Evolutionary conservation across 2,113 vertebrate genomes (phyloP), one percentile per base, ranked within the genome.

Genomic region (Argyrosomus japonicus): DNA sequence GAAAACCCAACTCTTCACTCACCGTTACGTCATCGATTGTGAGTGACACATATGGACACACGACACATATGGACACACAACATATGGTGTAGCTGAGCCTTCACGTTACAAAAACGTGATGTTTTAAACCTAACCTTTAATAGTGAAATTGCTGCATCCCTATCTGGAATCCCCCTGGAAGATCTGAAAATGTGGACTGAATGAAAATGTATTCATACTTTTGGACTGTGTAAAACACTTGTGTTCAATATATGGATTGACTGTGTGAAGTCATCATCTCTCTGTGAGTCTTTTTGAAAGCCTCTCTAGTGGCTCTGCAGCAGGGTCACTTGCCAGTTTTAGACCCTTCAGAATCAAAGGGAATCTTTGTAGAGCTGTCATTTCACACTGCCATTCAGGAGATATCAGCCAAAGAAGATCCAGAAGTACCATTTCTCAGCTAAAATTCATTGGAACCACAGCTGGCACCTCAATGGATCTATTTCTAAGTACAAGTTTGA

Each of bases 241-340:
- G 6, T 53, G 25, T 47, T 64, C 6, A 64, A 36, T 23, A 54
- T 10, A 53, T 36, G 7, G 23, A 61, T n/a, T 53, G 12, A 43
- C 19, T 57, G 18, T 6, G 54, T 70, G 18, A 43, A 17, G 45
- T 70, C 19, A 29, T 68, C 9, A 45, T 64, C 6, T 40, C 43
- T n/a, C 36, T 18, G 68, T 50, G 40, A 73, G 68, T 21, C 54
- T 5, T 43, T 75, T 65, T 61, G 45, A 69, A 53, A 63, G 27
- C 36, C 60, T 48, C 36, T 57, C 14, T 45, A 9, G 19, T 57
- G 60, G 51, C 36, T 67, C 51, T 58, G 25, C 18, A 14, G 40
- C 21, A 36, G 25, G 29, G 13, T 68, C 47, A 15, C 62, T 68
- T 68, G n/a, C 45, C 64, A 61, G 56, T 45, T 61, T 75, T 27